phyloP scores from a whole-genome alignment of 1,140 invertebrate species.

The Cyrtorhinus lividipennis region DNA sequence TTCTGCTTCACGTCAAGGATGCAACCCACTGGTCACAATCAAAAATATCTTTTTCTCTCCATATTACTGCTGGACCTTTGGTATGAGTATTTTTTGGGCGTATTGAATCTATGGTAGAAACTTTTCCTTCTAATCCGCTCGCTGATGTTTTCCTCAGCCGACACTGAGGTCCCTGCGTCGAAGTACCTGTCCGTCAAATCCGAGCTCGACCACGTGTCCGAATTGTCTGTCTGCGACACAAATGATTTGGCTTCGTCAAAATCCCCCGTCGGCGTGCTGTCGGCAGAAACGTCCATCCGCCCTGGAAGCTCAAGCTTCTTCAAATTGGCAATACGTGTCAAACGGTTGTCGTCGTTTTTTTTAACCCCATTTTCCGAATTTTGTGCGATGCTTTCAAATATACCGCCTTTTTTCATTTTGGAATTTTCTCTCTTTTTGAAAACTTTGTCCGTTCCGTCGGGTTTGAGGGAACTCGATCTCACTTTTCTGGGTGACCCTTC shows the following conservation, averaged over 20 bases:
- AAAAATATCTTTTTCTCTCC: slow-evolving; percentile 20
- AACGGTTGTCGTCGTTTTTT: slow-evolving; percentile 5
- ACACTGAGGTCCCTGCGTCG: background rate
- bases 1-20: too few relatives aligned
- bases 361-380: background rate
- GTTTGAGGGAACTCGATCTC: slow-evolving; percentile 15
- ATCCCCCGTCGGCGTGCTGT: slow-evolving; percentile 14
- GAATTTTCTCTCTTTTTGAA: background rate
- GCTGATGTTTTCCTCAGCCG: slow-evolving; percentile 3
- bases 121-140: slow-evolving; percentile 19
- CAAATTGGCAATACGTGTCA: slow-evolving; percentile 1
- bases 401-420: slow-evolving; percentile 9
- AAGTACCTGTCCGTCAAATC: slow-evolving; percentile 9
- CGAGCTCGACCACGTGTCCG: slow-evolving; percentile 16
- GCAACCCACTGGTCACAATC: too few relatives aligned
- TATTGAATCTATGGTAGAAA: slow-evolving; percentile 18
- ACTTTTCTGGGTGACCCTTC: background rate
- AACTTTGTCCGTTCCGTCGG: slow-evolving; percentile 3
- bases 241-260: slow-evolving; percentile 9
- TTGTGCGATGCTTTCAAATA: slow-evolving; percentile 5
- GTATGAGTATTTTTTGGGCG: slow-evolving; percentile 13
- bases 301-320: background rate
- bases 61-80: slow-evolving; percentile 13
- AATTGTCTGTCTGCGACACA: slow-evolving; percentile 14
- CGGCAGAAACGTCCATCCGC: background rate